Evolutionary conservation across 2,888 invertebrate species (phyloP).

Genomic region (Macrophya alboannulata): DNA sequence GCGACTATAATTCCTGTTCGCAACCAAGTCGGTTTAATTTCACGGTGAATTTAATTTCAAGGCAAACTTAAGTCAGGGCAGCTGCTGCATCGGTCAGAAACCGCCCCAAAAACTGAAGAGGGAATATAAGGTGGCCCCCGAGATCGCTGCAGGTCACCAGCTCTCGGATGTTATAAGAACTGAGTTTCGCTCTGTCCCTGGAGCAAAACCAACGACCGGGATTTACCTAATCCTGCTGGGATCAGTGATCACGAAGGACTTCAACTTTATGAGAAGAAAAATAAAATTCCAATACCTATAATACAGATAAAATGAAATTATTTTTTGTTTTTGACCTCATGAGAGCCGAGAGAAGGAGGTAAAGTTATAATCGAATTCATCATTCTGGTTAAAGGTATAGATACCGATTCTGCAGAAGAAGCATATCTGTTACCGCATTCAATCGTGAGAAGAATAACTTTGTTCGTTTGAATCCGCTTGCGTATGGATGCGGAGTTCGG

Average conservation of each 20-base stretch:
- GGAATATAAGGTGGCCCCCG: background rate
- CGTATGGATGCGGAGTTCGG: background rate
- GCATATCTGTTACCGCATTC: slow-evolving; percentile 6
- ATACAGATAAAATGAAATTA: background rate
- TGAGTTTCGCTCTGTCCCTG: background rate
- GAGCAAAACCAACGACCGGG: slow-evolving; percentile 72
- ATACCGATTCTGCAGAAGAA: background rate
- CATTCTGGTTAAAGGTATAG: background rate
- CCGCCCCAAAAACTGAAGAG: background rate
- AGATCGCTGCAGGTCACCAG: slow-evolving; percentile 2
- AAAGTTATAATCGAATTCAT: background rate
- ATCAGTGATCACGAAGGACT: slow-evolving; percentile 58
- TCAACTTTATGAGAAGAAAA: background rate
- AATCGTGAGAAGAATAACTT: slow-evolving; percentile 26
- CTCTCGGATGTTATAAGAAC: background rate
- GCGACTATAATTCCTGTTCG: slow-evolving; percentile 49
- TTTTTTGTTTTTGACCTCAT: background rate
- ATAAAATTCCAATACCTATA: background rate
- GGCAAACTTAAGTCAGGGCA: slow-evolving; percentile 74
- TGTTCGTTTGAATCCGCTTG: background rate
- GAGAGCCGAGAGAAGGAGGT: background rate
- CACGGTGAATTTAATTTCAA: slow-evolving; percentile 78
- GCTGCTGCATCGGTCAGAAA: slow-evolving; percentile 65
- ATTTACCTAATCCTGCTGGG: slow-evolving; percentile 76
- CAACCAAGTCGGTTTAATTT: slow-evolving; percentile 75